A percentile compares a stretch with the other conserved stretches of the same genome.
phyloP scores from a whole-genome alignment of 2,888 invertebrate genomes.

The Laspeyria flexula region DNA sequence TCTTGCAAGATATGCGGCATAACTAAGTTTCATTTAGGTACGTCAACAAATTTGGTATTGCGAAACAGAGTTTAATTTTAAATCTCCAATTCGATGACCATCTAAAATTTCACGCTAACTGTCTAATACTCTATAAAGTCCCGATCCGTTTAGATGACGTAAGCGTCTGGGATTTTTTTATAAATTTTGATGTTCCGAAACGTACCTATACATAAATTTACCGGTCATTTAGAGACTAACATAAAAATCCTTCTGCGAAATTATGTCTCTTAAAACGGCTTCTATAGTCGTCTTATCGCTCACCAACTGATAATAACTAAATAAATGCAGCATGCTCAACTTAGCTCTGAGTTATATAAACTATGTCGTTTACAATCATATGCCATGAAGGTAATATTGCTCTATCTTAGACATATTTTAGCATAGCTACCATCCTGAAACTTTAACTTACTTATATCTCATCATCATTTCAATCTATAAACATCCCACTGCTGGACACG shows the following conservation, averaged over 20 bases:
- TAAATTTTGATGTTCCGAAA: conserved; percentile 13
- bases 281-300: conserved; percentile 21
- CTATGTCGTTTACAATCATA: conserved; percentile 56
- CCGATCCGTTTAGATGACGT: conserved; percentile 21
- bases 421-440: too few species aligned
- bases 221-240: conserved; percentile 41
- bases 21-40: too few species aligned
- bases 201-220: conserved; percentile 17
- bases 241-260: conserved; percentile 44
- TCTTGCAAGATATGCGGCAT: too few species aligned
- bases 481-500: too few species aligned
- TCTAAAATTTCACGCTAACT: conserved; percentile 2
- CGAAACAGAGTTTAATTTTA: neutral
- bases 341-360: conserved; percentile 54
- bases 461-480: too few species aligned
- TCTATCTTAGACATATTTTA: conserved; percentile 14
- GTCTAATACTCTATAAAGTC: conserved; percentile 4
- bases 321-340: conserved; percentile 55
- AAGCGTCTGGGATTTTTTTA: conserved; percentile 18
- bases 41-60: too few species aligned
- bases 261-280: conserved; percentile 34
- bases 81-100: neutral
- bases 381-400: conserved; percentile 19
- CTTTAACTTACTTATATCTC: too few species aligned
- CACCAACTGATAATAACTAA: conserved; percentile 51